These are phyloP conservation scores for Lacanobia oleracea DNA, from an alignment of 2,888 invertebrate species.

Conservation along the genomic window DNA sequence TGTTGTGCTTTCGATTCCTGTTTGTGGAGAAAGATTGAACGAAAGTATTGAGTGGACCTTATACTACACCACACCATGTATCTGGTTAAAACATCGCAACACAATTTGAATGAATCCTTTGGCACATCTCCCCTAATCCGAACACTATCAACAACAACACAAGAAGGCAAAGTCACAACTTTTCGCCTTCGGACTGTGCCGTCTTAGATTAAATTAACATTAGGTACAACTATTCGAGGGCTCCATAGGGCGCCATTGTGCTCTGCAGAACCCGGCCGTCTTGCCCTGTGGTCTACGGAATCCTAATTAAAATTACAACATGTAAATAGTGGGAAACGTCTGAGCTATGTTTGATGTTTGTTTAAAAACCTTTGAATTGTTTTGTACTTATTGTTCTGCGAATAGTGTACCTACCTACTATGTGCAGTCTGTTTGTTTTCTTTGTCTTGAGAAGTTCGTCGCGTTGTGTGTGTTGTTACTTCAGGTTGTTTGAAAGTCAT, in stretches of 20 bases:
- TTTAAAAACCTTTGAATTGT: constrained; percentile 73
- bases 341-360: constrained; percentile 80
- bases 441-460: constrained; percentile 40
- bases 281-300: constrained; percentile 82
- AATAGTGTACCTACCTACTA: constrained; percentile 39
- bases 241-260: constrained; percentile 74
- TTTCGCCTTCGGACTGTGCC: constrained; percentile 81
- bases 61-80: no score
- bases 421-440: constrained; percentile 28
- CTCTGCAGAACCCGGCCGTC: constrained; percentile 67
- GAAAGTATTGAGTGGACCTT: neutral
- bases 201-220: constrained; percentile 90
- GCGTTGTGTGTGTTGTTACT: constrained; percentile 24
- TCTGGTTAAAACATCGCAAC: neutral
- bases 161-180: constrained; percentile 85
- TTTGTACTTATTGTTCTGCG: constrained; percentile 58
- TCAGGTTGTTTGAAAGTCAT: constrained; percentile 28
- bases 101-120: neutral
- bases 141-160: constrained; percentile 75
- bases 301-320: constrained; percentile 90
- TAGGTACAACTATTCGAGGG: constrained; percentile 85
- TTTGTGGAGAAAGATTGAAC: neutral
- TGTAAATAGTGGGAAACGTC: constrained; percentile 84
- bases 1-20: neutral
- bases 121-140: constrained; percentile 54